Evolutionary conservation across 1,140 invertebrate species (phyloP), one percentile per base, ranked within the genome.

Genomic region (Zaprionus camerounensis): DNA sequence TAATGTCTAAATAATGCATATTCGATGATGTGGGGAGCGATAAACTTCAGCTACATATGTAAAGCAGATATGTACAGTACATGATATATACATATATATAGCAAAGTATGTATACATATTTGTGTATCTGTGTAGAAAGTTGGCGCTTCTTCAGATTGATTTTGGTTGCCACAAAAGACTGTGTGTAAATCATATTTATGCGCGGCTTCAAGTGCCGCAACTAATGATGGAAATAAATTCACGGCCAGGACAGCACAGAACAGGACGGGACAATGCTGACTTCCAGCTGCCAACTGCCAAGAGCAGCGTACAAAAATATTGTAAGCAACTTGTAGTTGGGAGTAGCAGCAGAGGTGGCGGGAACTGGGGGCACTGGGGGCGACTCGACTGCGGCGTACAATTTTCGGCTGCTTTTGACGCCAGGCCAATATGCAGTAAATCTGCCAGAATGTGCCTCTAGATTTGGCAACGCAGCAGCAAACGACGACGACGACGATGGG

Each of bases 1-100:
- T 91, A 91, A 91, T 91, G 88, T 91, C 88, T 82, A 91, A 91
- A 91, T 91, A 91, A 91, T 91, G 90, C 84, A 88, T 91, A 91
- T 91, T 91, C 88, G 84, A 91, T 91, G 86, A 84, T 90, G 84
- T 86, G 82, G 80, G 80, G 58, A 34, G 67, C 28, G 57, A 67
- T 67, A 56, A 56, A 56, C 41, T 6, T 34, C 28, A 31, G 55
- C 38, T 73, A 58, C 24, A 56, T 36, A 46, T 57, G 28, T 44
- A 59, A 46, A 41, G 38, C 15, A 41, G 15, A 55, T 58, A 57
- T 67, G 20, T 57, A 68, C 24, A 46, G 44, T 5, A 36, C 15
- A 49, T 15, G 26, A 41, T 31, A 46, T 66, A 26, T 55, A 24
- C 17, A 62, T 67, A 38, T 56, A 51, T 4, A 63, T 20, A 56